Evolutionary conservation across 2,888 invertebrate genomes (phyloP).

Genomic region (Lochmaea capreae): DNA sequence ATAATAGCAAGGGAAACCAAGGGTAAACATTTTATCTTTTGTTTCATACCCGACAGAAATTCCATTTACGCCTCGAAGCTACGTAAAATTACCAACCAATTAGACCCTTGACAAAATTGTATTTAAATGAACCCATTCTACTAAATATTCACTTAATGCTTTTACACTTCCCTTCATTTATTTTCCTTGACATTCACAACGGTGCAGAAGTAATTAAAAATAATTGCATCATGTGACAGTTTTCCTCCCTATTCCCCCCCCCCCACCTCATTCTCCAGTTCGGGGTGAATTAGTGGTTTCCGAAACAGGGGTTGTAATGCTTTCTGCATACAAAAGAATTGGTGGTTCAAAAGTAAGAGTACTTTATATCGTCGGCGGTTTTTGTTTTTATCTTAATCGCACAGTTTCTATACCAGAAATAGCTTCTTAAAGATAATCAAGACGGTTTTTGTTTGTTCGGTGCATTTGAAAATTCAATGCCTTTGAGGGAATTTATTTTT

Average conservation of each 20-base stretch:
- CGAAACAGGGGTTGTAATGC: conserved; percentile 26
- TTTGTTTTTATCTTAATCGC: neutral
- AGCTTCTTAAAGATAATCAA: too few species aligned
- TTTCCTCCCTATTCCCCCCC: neutral
- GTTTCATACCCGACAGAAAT: neutral
- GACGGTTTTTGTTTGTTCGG: neutral
- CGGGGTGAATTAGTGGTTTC: conserved; percentile 31
- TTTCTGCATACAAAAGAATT: conserved; percentile 33
- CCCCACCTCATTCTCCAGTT: conserved; percentile 7
- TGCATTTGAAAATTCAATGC: neutral
- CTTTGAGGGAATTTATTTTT: neutral
- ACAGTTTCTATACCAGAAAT: neutral
- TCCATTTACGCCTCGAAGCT: conserved; percentile 3
- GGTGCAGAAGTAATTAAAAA: conserved; percentile 39
- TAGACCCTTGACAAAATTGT: conserved; percentile 2
- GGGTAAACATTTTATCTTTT: neutral
- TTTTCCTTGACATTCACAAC: conserved; percentile 34
- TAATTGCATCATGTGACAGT: conserved; percentile 33
- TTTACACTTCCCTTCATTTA: conserved; percentile 31
- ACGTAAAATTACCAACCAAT: conserved; percentile 16
- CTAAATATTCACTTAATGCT: conserved; percentile 27
- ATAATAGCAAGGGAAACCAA: neutral
- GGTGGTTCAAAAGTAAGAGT: neutral
- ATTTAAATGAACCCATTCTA: conserved; percentile 22
- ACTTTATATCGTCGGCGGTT: conserved; percentile 2